These are phyloP conservation scores for Stenopsyche tienmushanensis DNA, from an alignment of 1,140 invertebrate species.

Conservation along the genomic window DNA sequence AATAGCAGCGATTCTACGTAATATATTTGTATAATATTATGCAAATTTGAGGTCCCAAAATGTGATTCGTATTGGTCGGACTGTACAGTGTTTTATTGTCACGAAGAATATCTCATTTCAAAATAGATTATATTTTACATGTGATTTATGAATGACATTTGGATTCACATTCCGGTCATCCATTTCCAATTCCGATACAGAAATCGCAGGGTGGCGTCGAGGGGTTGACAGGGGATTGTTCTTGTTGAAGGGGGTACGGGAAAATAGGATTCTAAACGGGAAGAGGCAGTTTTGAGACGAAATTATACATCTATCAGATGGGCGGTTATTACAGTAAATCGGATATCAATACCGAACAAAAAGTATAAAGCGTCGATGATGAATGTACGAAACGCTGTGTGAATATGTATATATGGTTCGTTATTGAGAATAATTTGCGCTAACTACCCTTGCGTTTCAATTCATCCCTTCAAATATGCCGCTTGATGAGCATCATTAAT, in stretches of 20 bases:
- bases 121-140: constrained; percentile 43
- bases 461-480: constrained; percentile 14
- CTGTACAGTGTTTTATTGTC: constrained; percentile 42
- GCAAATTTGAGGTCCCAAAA: too few species aligned
- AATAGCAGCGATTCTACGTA: too few species aligned
- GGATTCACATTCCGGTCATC: constrained; percentile 42
- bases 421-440: constrained; percentile 6
- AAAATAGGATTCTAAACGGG: constrained; percentile 6
- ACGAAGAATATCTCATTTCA: constrained; percentile 42
- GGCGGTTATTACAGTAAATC: too few species aligned
- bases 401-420: not conserved
- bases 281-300: not conserved
- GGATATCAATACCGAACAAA: too few species aligned
- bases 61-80: too few species aligned
- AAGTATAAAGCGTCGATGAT: too few species aligned
- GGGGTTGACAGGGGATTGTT: constrained; percentile 27
- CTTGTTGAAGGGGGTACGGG: constrained; percentile 4
- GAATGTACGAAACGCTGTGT: too few species aligned
- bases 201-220: constrained; percentile 31
- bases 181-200: constrained; percentile 42
- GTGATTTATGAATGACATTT: constrained; percentile 43
- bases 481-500: constrained; percentile 33
- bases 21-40: too few species aligned
- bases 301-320: not conserved
- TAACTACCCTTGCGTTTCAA: constrained; percentile 17